Conservation (phyloP, 1,140 invertebrate species). For the Aricia agestis region DNA sequence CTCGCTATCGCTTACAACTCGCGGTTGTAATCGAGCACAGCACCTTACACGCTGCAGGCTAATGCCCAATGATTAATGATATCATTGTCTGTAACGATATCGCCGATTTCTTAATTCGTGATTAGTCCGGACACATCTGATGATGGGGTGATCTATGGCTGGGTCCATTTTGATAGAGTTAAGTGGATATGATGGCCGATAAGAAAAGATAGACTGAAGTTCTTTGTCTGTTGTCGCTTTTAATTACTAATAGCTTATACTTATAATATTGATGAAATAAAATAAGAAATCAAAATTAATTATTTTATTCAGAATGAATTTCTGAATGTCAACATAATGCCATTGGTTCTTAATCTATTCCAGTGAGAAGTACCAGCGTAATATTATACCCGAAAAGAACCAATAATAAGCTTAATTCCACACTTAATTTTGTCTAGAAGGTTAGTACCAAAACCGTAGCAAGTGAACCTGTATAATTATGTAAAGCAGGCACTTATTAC, state of each 20-base stretch:
- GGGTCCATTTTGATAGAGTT: constrained; percentile 19
- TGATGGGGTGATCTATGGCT: constrained; percentile 48
- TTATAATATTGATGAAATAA: no score
- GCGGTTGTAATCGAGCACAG: constrained; percentile 34
- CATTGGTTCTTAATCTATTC: no score
- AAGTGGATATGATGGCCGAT: not conserved
- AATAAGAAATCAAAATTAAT: no score
- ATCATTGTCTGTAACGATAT: constrained; percentile 62
- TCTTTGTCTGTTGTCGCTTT: no score
- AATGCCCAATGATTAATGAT: constrained; percentile 68
- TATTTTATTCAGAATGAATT: no score
- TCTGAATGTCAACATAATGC: no score
- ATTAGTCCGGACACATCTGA: constrained; percentile 54
- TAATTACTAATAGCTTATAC: no score
- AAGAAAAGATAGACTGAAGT: no score
- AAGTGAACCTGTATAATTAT: not conserved
- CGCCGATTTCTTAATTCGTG: constrained; percentile 69
- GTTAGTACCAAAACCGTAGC: not conserved
- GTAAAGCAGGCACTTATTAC: constrained; percentile 9
- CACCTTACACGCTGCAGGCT: constrained; percentile 57
- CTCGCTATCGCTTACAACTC: constrained; percentile 20
- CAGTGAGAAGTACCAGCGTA: no score
- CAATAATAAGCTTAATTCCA: no score
- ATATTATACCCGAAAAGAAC: no score
- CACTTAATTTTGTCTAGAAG: no score